Evolutionary conservation across 2,888 invertebrate genomes (phyloP).

Genomic region (Cryptocephalus moraei): DNA sequence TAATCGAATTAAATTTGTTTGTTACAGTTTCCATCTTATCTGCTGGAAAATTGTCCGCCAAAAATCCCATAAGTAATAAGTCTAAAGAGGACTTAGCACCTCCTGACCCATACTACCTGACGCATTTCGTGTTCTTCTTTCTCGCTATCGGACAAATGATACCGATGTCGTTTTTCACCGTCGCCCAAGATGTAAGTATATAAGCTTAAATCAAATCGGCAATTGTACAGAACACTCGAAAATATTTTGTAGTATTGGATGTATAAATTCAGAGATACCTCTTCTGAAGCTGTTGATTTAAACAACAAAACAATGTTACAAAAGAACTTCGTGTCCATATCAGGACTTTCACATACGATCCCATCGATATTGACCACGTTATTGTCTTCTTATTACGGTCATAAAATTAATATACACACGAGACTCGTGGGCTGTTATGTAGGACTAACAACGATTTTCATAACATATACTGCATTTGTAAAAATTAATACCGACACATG

Average conservation of each 20-base stretch:
- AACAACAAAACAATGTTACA: constrained; percentile 2
- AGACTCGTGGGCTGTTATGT: constrained; percentile 12
- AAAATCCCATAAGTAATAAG: too few relatives aligned
- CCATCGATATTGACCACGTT: constrained; percentile 8
- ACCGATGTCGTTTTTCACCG: constrained; percentile 4
- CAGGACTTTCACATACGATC: constrained; percentile 1
- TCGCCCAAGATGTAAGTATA: constrained; percentile 13
- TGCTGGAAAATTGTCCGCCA: too few relatives aligned
- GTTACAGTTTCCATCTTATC: too few relatives aligned
- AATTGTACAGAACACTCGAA: not conserved
- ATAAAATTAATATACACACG: constrained; percentile 2
- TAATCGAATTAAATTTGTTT: too few relatives aligned
- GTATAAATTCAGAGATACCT: constrained; percentile 17
- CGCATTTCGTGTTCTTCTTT: constrained; percentile 4
- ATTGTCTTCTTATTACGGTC: constrained; percentile 8
- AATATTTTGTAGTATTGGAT: constrained; percentile 18
- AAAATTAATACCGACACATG: constrained; percentile 20
- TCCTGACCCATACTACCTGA: constrained; percentile 3
- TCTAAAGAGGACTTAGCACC: not conserved
- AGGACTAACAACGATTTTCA: constrained; percentile 10
- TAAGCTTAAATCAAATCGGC: not conserved
- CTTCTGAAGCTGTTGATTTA: not conserved
- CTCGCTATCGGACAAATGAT: constrained; percentile 3
- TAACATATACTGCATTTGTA: constrained; percentile 16
- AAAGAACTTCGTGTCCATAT: constrained; percentile 4